Conservation (phyloP, 2,797 vertebrate species). For the Somateria mollissima region DNA sequence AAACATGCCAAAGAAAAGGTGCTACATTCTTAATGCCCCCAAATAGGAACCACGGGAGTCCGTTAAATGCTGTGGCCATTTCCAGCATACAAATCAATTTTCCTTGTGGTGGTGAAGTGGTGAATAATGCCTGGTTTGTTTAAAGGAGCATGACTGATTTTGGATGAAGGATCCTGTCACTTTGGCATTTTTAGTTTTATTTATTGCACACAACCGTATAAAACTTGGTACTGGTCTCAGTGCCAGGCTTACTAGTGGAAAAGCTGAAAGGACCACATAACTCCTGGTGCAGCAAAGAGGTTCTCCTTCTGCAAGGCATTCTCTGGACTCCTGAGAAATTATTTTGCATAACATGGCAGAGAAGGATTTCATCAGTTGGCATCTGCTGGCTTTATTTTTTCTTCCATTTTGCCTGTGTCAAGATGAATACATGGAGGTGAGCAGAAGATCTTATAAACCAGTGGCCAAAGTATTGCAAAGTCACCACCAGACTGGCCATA, state of each 20-base stretch:
- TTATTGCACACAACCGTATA: slow-evolving; percentile 80
- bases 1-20: slow-evolving; percentile 73
- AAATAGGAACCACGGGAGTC: slow-evolving; percentile 75
- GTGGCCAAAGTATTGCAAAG: slow-evolving; percentile 85
- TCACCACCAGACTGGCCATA: slow-evolving; percentile 81
- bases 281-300: slow-evolving; percentile 48
- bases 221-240: slow-evolving; percentile 71
- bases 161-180: slow-evolving; percentile 76
- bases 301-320: slow-evolving; percentile 56
- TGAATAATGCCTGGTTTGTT: slow-evolving; percentile 81
- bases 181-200: slow-evolving; percentile 78
- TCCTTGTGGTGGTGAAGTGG: slow-evolving; percentile 76
- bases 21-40: slow-evolving; percentile 74
- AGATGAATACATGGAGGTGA: slow-evolving; percentile 87
- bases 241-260: slow-evolving; percentile 70
- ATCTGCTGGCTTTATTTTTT: slow-evolving; percentile 80
- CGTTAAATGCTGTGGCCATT: slow-evolving; percentile 64
- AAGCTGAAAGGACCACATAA: slow-evolving; percentile 62
- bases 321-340: slow-evolving; percentile 54
- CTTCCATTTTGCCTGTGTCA: slow-evolving; percentile 84
- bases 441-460: slow-evolving; percentile 83
- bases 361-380: slow-evolving; percentile 76
- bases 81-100: slow-evolving; percentile 75
- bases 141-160: slow-evolving; percentile 73
- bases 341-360: slow-evolving; percentile 75